Evolutionary conservation across 2,888 invertebrate species (phyloP).

Genomic region (Lottia gigantea): DNA sequence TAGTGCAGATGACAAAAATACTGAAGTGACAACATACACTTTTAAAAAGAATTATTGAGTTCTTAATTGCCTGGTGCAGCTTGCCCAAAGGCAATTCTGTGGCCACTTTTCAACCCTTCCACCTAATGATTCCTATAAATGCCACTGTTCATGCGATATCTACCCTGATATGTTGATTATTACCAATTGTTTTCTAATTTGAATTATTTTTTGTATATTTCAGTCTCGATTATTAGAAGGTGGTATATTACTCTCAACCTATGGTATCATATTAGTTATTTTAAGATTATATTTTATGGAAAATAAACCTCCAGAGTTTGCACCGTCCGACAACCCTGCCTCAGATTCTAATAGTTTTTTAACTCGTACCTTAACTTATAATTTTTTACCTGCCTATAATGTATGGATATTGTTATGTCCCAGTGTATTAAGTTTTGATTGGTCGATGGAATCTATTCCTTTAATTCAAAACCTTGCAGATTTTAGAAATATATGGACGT

Average conservation of each 20-base stretch:
- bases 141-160: too few species aligned
- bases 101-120: too few species aligned
- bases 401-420: constrained; percentile 88
- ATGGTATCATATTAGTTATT: constrained; percentile 78
- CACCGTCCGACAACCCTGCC: constrained; percentile 95
- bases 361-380: constrained; percentile 88
- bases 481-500: constrained; percentile 80
- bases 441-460: constrained; percentile 98
- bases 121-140: too few species aligned
- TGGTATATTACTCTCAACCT: constrained; percentile 72
- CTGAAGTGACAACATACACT: too few species aligned
- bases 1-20: too few species aligned
- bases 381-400: constrained; percentile 91
- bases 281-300: constrained; percentile 83
- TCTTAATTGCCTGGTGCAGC: too few species aligned
- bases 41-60: too few species aligned
- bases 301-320: constrained; percentile 81
- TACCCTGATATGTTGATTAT: too few species aligned
- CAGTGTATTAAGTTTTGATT: constrained; percentile 91
- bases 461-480: constrained; percentile 83
- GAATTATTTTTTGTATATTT: neutral
- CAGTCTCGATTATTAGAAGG: constrained; percentile 55
- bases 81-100: too few species aligned
- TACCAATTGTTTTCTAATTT: neutral
- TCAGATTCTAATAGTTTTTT: constrained; percentile 85